phyloP scores from a whole-genome alignment of 2,113 vertebrate species.

The Natator depressus region DNA sequence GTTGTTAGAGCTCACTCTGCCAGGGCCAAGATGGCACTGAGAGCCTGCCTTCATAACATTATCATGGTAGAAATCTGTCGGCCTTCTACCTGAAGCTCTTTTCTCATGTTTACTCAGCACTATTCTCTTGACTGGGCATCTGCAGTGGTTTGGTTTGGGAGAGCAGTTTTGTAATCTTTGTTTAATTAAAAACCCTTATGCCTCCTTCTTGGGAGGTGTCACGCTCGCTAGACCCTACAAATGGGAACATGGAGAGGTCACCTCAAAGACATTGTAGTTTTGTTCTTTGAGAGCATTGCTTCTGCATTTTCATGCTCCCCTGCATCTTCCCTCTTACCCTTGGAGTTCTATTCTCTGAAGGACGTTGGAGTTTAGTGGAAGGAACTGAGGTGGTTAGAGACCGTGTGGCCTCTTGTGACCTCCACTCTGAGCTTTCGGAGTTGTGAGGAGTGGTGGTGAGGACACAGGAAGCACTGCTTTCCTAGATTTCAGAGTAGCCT shows the following conservation, averaged over 20 bases:
- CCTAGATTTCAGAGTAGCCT: too few relatives aligned
- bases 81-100: neutral
- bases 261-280: neutral
- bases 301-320: neutral
- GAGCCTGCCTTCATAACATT: neutral
- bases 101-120: neutral
- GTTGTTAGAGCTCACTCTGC: neutral
- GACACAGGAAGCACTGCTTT: accelerated
- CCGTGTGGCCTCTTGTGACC: accelerated
- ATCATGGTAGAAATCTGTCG: neutral
- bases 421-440: accelerated
- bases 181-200: neutral
- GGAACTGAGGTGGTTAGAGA: neutral
- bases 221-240: neutral
- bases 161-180: neutral
- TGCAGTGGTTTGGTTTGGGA: neutral
- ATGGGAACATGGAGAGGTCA: neutral
- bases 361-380: neutral
- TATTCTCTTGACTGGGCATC: neutral
- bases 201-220: neutral
- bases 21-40: neutral
- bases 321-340: neutral
- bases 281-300: neutral
- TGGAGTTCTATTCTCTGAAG: neutral
- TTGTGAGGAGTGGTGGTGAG: accelerated